A percentile compares a stretch with the other conserved stretches of the same genome.
Evolutionary conservation across 2,888 invertebrate genomes (phyloP).

Genomic region (Mythimna loreyi): DNA sequence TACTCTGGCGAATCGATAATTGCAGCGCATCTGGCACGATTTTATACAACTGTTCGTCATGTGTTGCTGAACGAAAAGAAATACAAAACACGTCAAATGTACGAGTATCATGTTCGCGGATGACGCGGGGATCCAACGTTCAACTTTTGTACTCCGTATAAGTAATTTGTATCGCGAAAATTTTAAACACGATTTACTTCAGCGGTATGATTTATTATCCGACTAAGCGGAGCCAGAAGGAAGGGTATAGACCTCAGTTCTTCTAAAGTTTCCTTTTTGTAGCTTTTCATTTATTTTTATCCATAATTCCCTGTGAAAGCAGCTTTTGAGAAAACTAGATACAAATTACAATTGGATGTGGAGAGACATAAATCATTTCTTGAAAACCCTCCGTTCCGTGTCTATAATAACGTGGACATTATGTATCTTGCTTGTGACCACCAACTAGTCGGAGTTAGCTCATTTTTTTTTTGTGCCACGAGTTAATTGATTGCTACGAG

Average conservation of each 20-base stretch:
- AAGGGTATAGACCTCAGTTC: constrained; percentile 42
- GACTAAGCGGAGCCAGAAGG: constrained; percentile 36
- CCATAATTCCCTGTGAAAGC: constrained; percentile 27
- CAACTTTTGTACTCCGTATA: constrained; percentile 47
- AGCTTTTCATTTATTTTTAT: constrained; percentile 34
- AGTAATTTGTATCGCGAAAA: constrained; percentile 52
- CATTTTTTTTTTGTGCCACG: constrained; percentile 27
- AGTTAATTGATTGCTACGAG: constrained; percentile 29
- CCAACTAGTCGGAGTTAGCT: constrained; percentile 12
- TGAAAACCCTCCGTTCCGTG: constrained; percentile 30
- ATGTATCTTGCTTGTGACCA: constrained; percentile 42
- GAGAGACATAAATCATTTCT: constrained; percentile 51
- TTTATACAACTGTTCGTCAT: constrained; percentile 57
- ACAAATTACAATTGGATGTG: constrained; percentile 46
- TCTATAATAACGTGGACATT: constrained; percentile 39
- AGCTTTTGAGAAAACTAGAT: constrained; percentile 41
- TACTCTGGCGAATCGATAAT: constrained; percentile 60
- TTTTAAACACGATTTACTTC: constrained; percentile 61
- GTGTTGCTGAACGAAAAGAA: constrained; percentile 48
- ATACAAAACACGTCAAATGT: constrained; percentile 41
- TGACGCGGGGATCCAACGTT: constrained; percentile 48
- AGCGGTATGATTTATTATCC: constrained; percentile 58
- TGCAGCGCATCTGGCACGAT: constrained; percentile 54
- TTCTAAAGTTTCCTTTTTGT: constrained; percentile 34
- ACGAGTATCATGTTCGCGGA: constrained; percentile 47